Base-by-base conservation (phyloP, 2,113 vertebrate species). In the Dicentrarchus labrax region DNA sequence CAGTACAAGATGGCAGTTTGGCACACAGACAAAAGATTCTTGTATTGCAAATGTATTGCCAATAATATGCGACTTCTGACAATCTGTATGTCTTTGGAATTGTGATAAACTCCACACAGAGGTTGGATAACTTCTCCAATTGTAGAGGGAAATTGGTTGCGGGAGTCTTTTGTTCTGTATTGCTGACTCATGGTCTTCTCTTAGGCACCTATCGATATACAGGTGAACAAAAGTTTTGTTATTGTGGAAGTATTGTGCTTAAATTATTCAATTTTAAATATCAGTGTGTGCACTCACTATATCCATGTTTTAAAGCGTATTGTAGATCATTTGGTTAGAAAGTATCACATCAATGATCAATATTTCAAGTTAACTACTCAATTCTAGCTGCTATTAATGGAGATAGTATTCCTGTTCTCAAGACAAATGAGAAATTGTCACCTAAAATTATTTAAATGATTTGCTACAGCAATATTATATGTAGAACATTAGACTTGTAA, bases 301-400 rank as follows among this genome's bases (percentile, higher is more conserved):
- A 76, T 39, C 24, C 10, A 24, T 56, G 10, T 66, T 72, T 77
- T 60, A 72, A 75, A 62, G 19, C 57, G 7, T 62, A 66, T 0
- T 53, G 51, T 45, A 15, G 54, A 41, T 59, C 64, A 57, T 67
- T 74, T 62, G 45, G 59, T 19, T 62, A 30, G 51, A 59, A 51
- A 39, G 59, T 51, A 62, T 22, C 12, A 51, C 13, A 39, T 54
- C n/a, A 45, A 10, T 56, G 72, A 50, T 50, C 30, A 65, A 76
- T 71, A 76, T 39, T 71, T 76, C 57, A 47, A 76, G 50, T 66
- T 50, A 72, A 41, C 66, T 57, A 30, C 39, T 76, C 38, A 54
- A 41, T 77, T 74, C 8, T 57, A 41, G 41, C 19, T 19, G 21
- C 30, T 72, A 9, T 22, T 38, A 64, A 65, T 39, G 6, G 6